Percentiles rank a stretch among this genome's conserved stretches.
Evolutionary conservation across 2,113 vertebrate species (phyloP).

Genomic region (Onychostruthus taczanowskii): DNA sequence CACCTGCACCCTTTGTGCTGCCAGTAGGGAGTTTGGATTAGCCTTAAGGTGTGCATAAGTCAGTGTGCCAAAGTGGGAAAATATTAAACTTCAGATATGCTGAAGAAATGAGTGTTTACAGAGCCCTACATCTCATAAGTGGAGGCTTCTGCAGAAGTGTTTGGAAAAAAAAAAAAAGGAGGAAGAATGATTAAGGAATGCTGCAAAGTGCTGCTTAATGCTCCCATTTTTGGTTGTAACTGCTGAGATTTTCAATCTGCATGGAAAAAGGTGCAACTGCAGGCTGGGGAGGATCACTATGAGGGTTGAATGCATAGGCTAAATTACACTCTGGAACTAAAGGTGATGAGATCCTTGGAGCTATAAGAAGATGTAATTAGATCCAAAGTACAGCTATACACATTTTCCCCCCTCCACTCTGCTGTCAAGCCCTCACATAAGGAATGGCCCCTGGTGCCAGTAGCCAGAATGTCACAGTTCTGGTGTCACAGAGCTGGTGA

Average conservation of each 20-base stretch:
- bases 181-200: not conserved
- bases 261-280: not conserved
- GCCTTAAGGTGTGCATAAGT: not conserved
- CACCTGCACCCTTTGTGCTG: not conserved
- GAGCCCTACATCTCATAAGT: not conserved
- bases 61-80: not conserved
- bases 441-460: not conserved
- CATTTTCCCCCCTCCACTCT: not conserved
- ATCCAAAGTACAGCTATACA: constrained; percentile 20
- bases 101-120: not conserved
- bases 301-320: constrained; percentile 22
- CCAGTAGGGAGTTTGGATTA: not conserved
- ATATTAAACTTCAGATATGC: not conserved
- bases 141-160: not conserved
- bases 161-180: not conserved
- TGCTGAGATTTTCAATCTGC: not conserved
- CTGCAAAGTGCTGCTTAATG: not conserved
- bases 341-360: constrained; percentile 59
- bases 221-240: not conserved
- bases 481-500: not conserved
- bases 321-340: constrained; percentile 47
- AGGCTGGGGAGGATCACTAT: not conserved
- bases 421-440: not conserved
- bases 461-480: constrained; percentile 37
- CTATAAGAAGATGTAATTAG: constrained; percentile 43